A percentile compares a stretch with the other conserved stretches of the same genome.
phyloP scores from a whole-genome alignment of 2,888 invertebrate species.

The Sceliomorpha sp. region DNA sequence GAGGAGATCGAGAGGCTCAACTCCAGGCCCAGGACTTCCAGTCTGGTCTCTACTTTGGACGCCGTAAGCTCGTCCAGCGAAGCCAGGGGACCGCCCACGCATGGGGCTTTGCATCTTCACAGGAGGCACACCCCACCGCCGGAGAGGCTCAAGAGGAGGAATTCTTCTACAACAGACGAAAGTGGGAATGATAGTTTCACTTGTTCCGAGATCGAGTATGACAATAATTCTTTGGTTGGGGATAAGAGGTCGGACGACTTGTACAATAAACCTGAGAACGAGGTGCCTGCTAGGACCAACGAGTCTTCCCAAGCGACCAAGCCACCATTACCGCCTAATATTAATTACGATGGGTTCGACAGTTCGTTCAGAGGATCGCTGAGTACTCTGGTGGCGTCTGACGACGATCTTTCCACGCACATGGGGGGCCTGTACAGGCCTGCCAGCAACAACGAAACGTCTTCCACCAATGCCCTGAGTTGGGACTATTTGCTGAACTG shows the following conservation, averaged over 20 bases:
- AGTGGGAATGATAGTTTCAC: slow-evolving; percentile 98
- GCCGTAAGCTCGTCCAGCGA: slow-evolving; percentile 95
- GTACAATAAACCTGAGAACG: slow-evolving; percentile 83
- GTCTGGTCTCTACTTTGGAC: slow-evolving; percentile 93
- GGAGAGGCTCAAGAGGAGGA: slow-evolving; percentile 86
- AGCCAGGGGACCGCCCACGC: slow-evolving; percentile 86
- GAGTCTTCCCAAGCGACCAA: slow-evolving; percentile 81
- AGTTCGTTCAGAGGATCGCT: slow-evolving; percentile 96
- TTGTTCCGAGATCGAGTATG: slow-evolving; percentile 98
- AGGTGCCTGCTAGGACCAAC: slow-evolving; percentile 78
- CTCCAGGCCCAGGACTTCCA: slow-evolving; percentile 92
- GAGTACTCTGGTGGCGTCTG: slow-evolving; percentile 95
- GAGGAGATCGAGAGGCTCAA: slow-evolving; percentile 96
- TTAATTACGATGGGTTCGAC: slow-evolving; percentile 93
- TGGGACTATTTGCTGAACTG: slow-evolving; percentile 98
- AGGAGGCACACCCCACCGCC: slow-evolving; percentile 85
- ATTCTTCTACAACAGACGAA: slow-evolving; percentile 94
- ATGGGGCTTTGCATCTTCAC: slow-evolving; percentile 86
- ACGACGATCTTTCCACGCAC: slow-evolving; percentile 93
- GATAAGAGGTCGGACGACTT: slow-evolving; percentile 87
- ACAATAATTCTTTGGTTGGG: slow-evolving; percentile 91
- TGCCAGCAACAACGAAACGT: slow-evolving; percentile 86
- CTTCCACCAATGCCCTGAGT: slow-evolving; percentile 86
- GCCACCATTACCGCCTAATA: slow-evolving; percentile 87
- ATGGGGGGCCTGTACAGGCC: slow-evolving; percentile 90